These are phyloP conservation scores for Conchocele bisecta DNA, from an alignment of 2,888 invertebrate species.

Conservation along the genomic window DNA sequence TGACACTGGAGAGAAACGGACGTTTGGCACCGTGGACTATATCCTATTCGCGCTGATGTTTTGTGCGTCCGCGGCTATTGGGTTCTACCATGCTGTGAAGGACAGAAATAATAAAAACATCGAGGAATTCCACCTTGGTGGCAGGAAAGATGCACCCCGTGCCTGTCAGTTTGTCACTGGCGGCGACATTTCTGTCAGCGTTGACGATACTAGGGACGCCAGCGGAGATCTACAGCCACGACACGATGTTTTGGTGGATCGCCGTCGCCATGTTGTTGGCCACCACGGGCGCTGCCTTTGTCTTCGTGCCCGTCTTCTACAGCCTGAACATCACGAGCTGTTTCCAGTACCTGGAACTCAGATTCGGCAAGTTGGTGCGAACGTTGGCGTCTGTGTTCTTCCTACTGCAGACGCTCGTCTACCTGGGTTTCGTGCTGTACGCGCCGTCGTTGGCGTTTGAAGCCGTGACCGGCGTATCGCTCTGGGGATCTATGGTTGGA, in stretches of 20 bases:
- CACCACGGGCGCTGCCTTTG: slow-evolving; percentile 55
- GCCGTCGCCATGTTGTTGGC: slow-evolving; percentile 63
- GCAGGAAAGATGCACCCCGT: slow-evolving; percentile 78
- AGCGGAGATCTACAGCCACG: slow-evolving; percentile 59
- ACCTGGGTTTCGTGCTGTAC: slow-evolving; percentile 51
- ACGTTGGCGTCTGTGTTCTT: slow-evolving; percentile 31
- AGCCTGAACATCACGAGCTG: slow-evolving; percentile 53
- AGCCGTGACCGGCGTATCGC: slow-evolving; percentile 91
- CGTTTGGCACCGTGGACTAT: slow-evolving; percentile 54
- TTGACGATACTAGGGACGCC: slow-evolving; percentile 61
- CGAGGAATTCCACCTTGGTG: slow-evolving; percentile 79
- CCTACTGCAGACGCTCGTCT: slow-evolving; percentile 42
- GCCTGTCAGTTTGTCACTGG: slow-evolving; percentile 78
- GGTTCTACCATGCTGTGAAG: slow-evolving; percentile 84
- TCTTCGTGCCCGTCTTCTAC: slow-evolving; percentile 57
- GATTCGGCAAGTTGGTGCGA: slow-evolving; percentile 33
- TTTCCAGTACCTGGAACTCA: slow-evolving; percentile 47
- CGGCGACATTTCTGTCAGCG: slow-evolving; percentile 71
- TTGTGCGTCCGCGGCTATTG: slow-evolving; percentile 50
- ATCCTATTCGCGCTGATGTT: slow-evolving; percentile 53
- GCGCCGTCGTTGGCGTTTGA: slow-evolving; percentile 69
- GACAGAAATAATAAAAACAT: slow-evolving; percentile 84
- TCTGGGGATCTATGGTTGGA: slow-evolving; percentile 89
- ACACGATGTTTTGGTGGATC: slow-evolving; percentile 55
- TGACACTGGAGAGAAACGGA: slow-evolving; percentile 38